These are phyloP conservation scores for Mimumesa dahlbomi DNA, from an alignment of 2,888 invertebrate genomes.

Conservation along the genomic window DNA sequence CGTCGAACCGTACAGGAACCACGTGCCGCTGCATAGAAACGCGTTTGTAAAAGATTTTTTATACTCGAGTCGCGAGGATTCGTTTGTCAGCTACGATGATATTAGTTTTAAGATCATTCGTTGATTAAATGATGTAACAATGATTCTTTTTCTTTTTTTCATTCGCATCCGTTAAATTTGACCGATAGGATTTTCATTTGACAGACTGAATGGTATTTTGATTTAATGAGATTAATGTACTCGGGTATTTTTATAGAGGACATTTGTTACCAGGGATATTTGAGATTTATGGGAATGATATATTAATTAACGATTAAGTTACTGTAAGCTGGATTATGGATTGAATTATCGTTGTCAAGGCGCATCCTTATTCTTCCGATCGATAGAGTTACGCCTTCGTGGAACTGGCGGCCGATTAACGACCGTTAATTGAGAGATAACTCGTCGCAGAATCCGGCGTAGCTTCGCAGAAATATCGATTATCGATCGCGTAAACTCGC, in stretches of 20 bases:
- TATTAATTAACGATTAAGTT: not conserved
- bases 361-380: constrained; percentile 14
- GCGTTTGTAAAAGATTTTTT: too few relatives aligned
- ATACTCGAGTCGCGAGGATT: too few relatives aligned
- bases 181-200: too few relatives aligned
- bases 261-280: not conserved
- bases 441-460: constrained; percentile 7
- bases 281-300: not conserved
- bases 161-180: not conserved
- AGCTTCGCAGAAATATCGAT: constrained; percentile 20
- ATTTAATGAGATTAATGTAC: too few relatives aligned
- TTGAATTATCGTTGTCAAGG: constrained; percentile 45
- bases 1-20: constrained; percentile 38
- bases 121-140: not conserved
- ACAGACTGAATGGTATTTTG: not conserved
- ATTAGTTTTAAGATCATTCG: too few relatives aligned
- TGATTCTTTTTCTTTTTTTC: not conserved
- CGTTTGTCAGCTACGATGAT: too few relatives aligned
- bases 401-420: constrained; percentile 20
- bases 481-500: constrained; percentile 5
- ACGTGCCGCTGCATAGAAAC: constrained; percentile 32
- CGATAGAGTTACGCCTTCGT: constrained; percentile 13
- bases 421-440: constrained; percentile 41
- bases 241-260: too few relatives aligned
- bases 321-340: not conserved